Percentiles rank a stretch among this genome's conserved stretches.
Conservation (phyloP, 1,140 invertebrate species). For the Planococcus citri region DNA sequence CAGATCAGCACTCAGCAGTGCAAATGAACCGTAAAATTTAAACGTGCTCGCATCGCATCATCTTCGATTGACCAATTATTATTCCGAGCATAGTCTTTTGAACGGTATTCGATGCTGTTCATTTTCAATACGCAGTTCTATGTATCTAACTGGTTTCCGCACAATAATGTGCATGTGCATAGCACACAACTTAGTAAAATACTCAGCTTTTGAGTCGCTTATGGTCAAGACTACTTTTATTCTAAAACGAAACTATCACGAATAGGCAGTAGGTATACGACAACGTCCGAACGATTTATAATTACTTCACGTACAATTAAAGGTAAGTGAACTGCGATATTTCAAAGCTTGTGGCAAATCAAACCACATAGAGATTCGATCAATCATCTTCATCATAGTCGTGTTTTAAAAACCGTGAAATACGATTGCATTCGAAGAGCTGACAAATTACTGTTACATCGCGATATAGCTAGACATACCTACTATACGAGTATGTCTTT, state of each 20-base stretch:
- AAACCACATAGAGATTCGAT: not conserved
- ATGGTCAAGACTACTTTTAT: not conserved
- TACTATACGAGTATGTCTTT: no score
- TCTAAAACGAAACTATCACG: not conserved
- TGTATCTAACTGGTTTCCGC: not conserved
- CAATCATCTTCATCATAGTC: no score
- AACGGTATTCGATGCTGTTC: not conserved
- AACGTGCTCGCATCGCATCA: not conserved
- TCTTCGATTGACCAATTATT: not conserved
- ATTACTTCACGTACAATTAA: not conserved
- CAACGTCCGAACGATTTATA: no score
- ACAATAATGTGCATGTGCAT: not conserved
- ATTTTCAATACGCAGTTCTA: no score
- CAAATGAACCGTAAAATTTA: not conserved
- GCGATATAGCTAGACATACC: no score
- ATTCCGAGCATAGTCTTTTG: not conserved
- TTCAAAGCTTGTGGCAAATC: not conserved
- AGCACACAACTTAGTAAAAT: not conserved
- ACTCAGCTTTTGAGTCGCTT: not conserved
- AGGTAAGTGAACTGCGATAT: slow-evolving; percentile 1
- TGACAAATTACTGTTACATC: not conserved
- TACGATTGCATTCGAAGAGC: not conserved
- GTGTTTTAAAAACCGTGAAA: no score
- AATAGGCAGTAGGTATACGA: not conserved
- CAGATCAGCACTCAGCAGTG: no score